Conservation (phyloP, 2,113 vertebrate genomes). For the Odontophorus gujanensis region DNA sequence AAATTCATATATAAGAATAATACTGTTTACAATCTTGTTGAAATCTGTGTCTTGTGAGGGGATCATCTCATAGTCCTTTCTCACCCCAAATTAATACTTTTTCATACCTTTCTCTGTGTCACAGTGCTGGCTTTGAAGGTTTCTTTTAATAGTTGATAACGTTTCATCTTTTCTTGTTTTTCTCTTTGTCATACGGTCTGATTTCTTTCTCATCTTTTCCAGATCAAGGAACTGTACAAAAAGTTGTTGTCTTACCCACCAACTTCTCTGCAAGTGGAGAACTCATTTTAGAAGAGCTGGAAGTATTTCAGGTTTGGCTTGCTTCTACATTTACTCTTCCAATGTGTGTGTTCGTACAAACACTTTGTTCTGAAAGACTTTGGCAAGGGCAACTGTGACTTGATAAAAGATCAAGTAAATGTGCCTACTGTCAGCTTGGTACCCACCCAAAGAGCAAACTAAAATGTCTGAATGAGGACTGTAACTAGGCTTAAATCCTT, state of each 20-base stretch:
- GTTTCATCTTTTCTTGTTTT: background rate
- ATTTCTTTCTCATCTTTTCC: background rate
- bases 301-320: conserved; percentile 93
- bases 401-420: conserved; percentile 57
- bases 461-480: background rate
- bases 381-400: conserved; percentile 25
- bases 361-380: conserved; percentile 46
- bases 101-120: background rate
- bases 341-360: conserved; percentile 33
- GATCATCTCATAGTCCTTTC: background rate
- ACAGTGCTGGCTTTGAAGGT: background rate
- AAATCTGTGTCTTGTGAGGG: background rate
- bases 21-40: background rate
- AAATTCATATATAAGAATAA: background rate
- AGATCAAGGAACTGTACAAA: conserved; percentile 96
- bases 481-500: background rate
- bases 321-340: background rate
- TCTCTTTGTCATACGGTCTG: background rate
- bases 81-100: background rate
- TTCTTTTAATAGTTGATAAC: background rate
- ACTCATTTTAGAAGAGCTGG: conserved; percentile 96
- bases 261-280: conserved; percentile 90
- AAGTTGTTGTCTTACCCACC: conserved; percentile 91
- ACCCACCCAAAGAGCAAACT: background rate
- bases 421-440: background rate